These are phyloP conservation scores for Catharus ustulatus DNA, from an alignment of 2,797 vertebrate species.

Conservation along the genomic window DNA sequence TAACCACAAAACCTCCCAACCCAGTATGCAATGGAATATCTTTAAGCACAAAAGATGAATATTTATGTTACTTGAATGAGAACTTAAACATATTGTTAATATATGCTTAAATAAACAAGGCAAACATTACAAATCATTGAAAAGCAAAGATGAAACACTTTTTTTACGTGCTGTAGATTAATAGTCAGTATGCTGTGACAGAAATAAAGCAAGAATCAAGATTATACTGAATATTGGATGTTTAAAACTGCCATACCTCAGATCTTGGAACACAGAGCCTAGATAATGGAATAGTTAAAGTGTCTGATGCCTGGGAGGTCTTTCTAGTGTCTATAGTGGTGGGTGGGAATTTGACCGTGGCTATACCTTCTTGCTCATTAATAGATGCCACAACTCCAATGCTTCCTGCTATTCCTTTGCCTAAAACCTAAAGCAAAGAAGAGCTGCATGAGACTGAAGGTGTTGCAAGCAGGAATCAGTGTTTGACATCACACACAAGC, in stretches of 20 bases:
- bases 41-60: conserved; percentile 1
- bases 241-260: conserved; percentile 84
- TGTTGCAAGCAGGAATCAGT: neutral
- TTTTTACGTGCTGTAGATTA: neutral
- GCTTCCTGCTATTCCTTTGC: conserved; percentile 94
- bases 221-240: conserved; percentile 27
- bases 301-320: conserved; percentile 93
- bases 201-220: neutral
- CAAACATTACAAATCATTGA: neutral
- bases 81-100: conserved; percentile 29
- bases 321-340: conserved; percentile 87
- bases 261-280: conserved; percentile 96
- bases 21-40: neutral
- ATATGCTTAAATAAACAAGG: neutral
- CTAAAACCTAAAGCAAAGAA: conserved; percentile 85
- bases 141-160: neutral
- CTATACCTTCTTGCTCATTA: conserved; percentile 98
- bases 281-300: conserved; percentile 93
- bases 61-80: neutral
- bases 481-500: neutral
- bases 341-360: conserved; percentile 93
- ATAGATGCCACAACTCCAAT: conserved; percentile 95
- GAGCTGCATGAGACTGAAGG: neutral
- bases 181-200: neutral
- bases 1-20: neutral